phyloP scores from a whole-genome alignment of 2,888 invertebrate genomes.

The Brenthis ino region DNA sequence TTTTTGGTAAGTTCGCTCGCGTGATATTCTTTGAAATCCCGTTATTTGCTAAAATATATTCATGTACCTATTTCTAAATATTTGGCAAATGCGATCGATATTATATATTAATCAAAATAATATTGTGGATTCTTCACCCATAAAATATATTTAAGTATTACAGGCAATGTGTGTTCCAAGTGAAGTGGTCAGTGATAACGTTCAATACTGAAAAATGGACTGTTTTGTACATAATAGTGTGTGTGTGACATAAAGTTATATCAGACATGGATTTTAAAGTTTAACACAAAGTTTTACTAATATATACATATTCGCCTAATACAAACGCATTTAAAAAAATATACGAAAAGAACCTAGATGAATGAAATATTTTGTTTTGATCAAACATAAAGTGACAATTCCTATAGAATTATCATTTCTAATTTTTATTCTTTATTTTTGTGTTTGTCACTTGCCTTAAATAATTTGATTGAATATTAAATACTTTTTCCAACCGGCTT shows the following conservation, averaged over 20 bases:
- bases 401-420: too few relatives aligned
- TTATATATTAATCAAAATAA: constrained; percentile 17
- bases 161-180: constrained; percentile 52
- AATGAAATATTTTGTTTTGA: too few relatives aligned
- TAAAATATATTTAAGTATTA: constrained; percentile 44
- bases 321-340: too few relatives aligned
- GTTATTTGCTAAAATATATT: constrained; percentile 30
- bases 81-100: constrained; percentile 64
- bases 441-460: too few relatives aligned
- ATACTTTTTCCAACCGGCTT: too few relatives aligned
- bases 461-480: too few relatives aligned
- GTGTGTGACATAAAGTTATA: constrained; percentile 8
- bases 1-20: constrained; percentile 76
- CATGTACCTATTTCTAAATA: constrained; percentile 31
- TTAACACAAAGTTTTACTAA: neutral
- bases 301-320: too few relatives aligned
- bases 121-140: constrained; percentile 38
- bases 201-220: constrained; percentile 25
- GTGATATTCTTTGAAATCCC: constrained; percentile 36
- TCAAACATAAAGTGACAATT: too few relatives aligned
- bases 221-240: constrained; percentile 28
- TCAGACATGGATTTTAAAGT: constrained; percentile 5
- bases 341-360: too few relatives aligned
- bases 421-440: too few relatives aligned
- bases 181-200: constrained; percentile 61